Evolutionary conservation across 2,888 invertebrate species (phyloP).

Genomic region (Laothoe populi): DNA sequence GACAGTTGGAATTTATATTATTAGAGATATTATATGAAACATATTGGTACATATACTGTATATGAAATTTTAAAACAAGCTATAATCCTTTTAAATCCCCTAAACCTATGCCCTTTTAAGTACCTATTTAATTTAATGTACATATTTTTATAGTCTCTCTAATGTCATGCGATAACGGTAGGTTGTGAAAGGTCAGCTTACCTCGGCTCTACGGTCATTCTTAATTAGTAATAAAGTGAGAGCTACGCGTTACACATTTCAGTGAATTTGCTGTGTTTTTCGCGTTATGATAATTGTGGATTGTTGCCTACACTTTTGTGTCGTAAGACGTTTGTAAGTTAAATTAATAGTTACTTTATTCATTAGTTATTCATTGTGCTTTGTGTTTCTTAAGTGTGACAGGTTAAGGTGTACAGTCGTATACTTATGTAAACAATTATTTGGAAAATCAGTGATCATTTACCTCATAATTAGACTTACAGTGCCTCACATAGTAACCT

Average conservation of each 20-base stretch:
- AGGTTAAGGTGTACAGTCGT: no score
- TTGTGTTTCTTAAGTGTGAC: no score
- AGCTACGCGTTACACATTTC: background rate
- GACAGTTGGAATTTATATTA: no score
- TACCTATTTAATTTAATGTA: background rate
- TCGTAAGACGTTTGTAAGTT: conserved; percentile 8
- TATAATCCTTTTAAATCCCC: background rate
- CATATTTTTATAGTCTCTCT: background rate
- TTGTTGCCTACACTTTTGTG: conserved; percentile 19
- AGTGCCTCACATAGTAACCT: no score
- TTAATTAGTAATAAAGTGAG: no score
- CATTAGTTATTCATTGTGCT: background rate
- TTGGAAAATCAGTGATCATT: no score
- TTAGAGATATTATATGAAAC: no score
- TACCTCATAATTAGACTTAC: no score
- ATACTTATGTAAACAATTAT: no score
- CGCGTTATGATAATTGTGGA: conserved; percentile 25
- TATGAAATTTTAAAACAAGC: no score
- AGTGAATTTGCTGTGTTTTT: background rate
- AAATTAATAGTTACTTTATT: background rate
- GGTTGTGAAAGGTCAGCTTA: background rate
- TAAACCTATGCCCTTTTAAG: conserved; percentile 8
- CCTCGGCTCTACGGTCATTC: background rate
- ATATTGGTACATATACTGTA: no score
- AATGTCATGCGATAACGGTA: conserved; percentile 10